These are phyloP conservation scores for Cetonia aurata DNA, from an alignment of 2,888 invertebrate species.

Conservation along the genomic window DNA sequence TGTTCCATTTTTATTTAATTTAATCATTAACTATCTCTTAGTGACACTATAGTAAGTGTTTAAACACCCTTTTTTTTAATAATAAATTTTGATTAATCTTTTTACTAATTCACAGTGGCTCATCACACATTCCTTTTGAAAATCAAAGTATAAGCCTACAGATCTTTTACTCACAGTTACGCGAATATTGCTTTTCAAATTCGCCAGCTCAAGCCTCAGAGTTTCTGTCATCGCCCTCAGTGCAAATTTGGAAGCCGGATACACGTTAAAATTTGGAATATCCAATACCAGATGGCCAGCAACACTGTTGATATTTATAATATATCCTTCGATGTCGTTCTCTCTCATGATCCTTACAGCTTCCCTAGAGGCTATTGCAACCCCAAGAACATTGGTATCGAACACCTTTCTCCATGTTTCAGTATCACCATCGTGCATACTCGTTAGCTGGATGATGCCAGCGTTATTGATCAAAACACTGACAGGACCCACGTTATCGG, in stretches of 20 bases:
- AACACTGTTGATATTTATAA: constrained; percentile 53
- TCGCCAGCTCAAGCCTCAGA: constrained; percentile 49
- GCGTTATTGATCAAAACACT: constrained; percentile 54
- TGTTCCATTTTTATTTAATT: too few relatives aligned
- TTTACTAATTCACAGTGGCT: too few relatives aligned
- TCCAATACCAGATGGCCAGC: constrained; percentile 47
- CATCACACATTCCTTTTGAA: too few relatives aligned
- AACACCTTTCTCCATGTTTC: constrained; percentile 48
- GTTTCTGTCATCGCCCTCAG: constrained; percentile 52
- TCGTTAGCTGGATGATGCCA: constrained; percentile 45
- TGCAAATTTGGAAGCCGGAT: constrained; percentile 50
- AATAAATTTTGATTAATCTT: too few relatives aligned
- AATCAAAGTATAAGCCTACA: too few relatives aligned
- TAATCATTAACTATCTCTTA: too few relatives aligned
- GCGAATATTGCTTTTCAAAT: constrained; percentile 44
- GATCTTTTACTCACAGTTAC: constrained; percentile 38
- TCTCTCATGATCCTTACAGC: constrained; percentile 50
- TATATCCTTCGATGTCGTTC: constrained; percentile 51
- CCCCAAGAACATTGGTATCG: constrained; percentile 49
- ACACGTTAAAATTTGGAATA: constrained; percentile 46
- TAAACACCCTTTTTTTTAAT: too few relatives aligned
- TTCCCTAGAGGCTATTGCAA: constrained; percentile 49
- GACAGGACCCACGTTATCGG: constrained; percentile 52
- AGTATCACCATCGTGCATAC: constrained; percentile 47
- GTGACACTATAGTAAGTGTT: too few relatives aligned